Evolutionary conservation across 2,113 vertebrate genomes (phyloP), one percentile per base, ranked within the genome.

Genomic region (Cololabis saira): DNA sequence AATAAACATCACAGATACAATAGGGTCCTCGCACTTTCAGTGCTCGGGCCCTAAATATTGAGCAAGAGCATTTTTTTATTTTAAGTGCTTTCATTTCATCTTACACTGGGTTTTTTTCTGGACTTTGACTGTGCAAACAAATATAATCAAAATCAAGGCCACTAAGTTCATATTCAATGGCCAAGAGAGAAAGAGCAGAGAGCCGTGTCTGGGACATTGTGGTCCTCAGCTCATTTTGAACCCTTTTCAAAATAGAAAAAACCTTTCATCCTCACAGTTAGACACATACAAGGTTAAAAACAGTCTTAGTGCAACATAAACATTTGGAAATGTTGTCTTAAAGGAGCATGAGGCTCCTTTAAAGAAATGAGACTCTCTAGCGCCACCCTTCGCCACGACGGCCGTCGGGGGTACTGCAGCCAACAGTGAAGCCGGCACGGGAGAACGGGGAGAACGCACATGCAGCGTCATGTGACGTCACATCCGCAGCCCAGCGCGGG

Each of bases 121-220:
- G n/a, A n/a, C n/a, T n/a, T n/a, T n/a, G n/a, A n/a, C 15, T 53
- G 24, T 53, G 27, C 27, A 54, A 54, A 54, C 52, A 12, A 33
- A 53, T 33, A 33, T 53, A 22, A n/a, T 53, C 51, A 30, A 30
- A 53, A 33, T 53, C 51, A 52, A n/a, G 22, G 51, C 6, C 24
- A 53, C 51, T 53, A 53, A 53, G 51, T 53, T 55, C 27, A 55
- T 55, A 33, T 55, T 55, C 30, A 55, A n/a, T 55, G 53, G 53
- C 53, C 22, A 19, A 55, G 30, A 55, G 30, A 55, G 16, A 55
- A 55, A 55, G 30, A 18, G 53, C 53, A 55, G 53, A 52, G 50
- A 52, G 21, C 53, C 53, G 10, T 40, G 30, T 17, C 27, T 55
- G 53, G 37, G 30, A 56, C 30, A 56, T 19, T 40, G 33, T 56